Evolutionary conservation across 1,140 invertebrate species (phyloP).

Genomic region (Drosophila prosaltans): DNA sequence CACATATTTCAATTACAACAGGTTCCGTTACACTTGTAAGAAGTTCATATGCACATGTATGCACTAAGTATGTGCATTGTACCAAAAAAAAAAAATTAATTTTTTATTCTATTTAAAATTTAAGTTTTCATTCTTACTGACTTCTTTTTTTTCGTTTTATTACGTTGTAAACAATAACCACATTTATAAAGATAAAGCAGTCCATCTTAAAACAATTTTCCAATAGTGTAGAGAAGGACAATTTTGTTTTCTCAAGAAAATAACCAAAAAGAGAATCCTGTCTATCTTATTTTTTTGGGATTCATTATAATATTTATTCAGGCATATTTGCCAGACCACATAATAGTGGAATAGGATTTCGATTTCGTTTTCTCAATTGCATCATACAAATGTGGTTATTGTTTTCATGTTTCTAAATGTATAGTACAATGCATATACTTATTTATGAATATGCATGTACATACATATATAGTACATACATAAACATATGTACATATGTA

Average conservation of each 20-base stretch:
- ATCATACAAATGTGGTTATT: constrained; percentile 47
- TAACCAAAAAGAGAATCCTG: too few relatives aligned
- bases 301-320: too few relatives aligned
- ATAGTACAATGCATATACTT: constrained; percentile 13
- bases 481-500: background rate
- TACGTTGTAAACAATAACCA: background rate
- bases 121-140: constrained; percentile 10
- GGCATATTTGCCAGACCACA: too few relatives aligned
- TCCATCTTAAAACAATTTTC: background rate
- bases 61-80: constrained; percentile 12
- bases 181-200: background rate
- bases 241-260: background rate
- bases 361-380: constrained; percentile 23
- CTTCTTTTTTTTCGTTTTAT: background rate
- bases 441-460: constrained; percentile 30
- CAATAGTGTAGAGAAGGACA: background rate
- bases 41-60: background rate
- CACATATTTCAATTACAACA: constrained; percentile 10
- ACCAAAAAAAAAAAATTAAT: constrained; percentile 3
- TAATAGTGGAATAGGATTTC: too few relatives aligned
- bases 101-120: constrained; percentile 14
- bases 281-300: too few relatives aligned
- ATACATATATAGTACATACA: constrained; percentile 35
- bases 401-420: constrained; percentile 9
- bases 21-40: constrained; percentile 3